Evolutionary conservation across 2,797 vertebrate species (phyloP).

Genomic region (Sebastes hubbsi): DNA sequence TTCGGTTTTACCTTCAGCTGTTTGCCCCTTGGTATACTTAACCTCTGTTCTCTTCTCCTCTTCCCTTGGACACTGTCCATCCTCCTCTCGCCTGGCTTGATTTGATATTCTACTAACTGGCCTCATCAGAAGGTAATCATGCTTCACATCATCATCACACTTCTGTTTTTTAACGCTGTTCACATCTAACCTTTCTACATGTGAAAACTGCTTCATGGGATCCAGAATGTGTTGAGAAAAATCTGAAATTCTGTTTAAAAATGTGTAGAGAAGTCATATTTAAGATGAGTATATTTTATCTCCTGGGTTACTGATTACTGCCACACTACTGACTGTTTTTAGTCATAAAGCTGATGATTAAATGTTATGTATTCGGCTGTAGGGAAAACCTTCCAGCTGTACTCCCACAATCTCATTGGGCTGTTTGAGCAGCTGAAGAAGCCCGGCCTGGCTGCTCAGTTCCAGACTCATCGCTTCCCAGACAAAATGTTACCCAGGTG

Average conservation of each 20-base stretch:
- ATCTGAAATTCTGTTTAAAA: neutral
- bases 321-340: neutral
- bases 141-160: conserved; percentile 66
- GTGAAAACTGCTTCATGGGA: conserved; percentile 16
- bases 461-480: conserved; percentile 96
- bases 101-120: conserved; percentile 80
- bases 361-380: neutral
- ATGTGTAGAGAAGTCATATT: neutral
- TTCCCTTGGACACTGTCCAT: conserved; percentile 81
- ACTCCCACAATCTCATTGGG: conserved; percentile 97
- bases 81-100: conserved; percentile 80
- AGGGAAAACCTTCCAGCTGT: conserved; percentile 98
- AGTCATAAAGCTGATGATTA: neutral
- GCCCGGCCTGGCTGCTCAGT: conserved; percentile 94
- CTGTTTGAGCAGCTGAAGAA: conserved; percentile 98
- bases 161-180: conserved; percentile 59
- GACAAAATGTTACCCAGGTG: conserved; percentile 88
- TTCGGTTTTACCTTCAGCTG: conserved; percentile 61
- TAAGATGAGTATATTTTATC: neutral
- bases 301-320: neutral
- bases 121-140: conserved; percentile 95
- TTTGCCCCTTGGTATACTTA: conserved; percentile 61
- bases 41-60: conserved; percentile 74
- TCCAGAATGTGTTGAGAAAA: neutral
- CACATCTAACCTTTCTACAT: conserved; percentile 66